These are phyloP conservation scores for Pycnomerus fuliginosus DNA, from an alignment of 2,888 invertebrate genomes.

Conservation along the genomic window DNA sequence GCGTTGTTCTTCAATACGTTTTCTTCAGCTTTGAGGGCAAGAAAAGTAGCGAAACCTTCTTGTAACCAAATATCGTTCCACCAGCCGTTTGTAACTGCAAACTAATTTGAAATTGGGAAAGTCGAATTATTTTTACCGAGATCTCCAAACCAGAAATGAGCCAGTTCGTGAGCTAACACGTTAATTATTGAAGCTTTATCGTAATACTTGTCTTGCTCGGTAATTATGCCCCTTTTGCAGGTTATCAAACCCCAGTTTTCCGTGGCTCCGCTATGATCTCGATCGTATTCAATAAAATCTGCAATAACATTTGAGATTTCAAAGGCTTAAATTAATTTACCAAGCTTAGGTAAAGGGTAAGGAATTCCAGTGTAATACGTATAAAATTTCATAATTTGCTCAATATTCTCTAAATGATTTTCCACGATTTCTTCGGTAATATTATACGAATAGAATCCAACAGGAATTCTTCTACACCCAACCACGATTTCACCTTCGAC, in stretches of 20 bases:
- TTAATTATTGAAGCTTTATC: slow-evolving; percentile 24
- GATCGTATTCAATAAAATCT: slow-evolving; percentile 40
- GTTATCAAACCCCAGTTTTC: slow-evolving; percentile 43
- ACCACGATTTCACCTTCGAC: slow-evolving; percentile 24
- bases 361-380: slow-evolving; percentile 33
- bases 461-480: slow-evolving; percentile 24
- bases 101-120: slow-evolving; percentile 6
- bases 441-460: slow-evolving; percentile 31
- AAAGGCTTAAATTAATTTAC: slow-evolving; percentile 24
- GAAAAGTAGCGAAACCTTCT: slow-evolving; percentile 38
- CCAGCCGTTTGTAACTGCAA: slow-evolving; percentile 40
- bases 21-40: slow-evolving; percentile 27
- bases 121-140: slow-evolving; percentile 28
- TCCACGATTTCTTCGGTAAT: slow-evolving; percentile 7
- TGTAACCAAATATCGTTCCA: slow-evolving; percentile 42
- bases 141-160: slow-evolving; percentile 43
- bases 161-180: slow-evolving; percentile 37
- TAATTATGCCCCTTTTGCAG: slow-evolving; percentile 32
- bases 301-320: slow-evolving; percentile 4
- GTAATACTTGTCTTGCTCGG: slow-evolving; percentile 13
- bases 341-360: slow-evolving; percentile 38
- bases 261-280: slow-evolving; percentile 31
- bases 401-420: not conserved
- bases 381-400: slow-evolving; percentile 30
- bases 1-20: slow-evolving; percentile 6